Percentiles rank a stretch among this genome's conserved stretches.
phyloP scores from a whole-genome alignment of 2,888 invertebrate species.

The Tinea semifulvella region DNA sequence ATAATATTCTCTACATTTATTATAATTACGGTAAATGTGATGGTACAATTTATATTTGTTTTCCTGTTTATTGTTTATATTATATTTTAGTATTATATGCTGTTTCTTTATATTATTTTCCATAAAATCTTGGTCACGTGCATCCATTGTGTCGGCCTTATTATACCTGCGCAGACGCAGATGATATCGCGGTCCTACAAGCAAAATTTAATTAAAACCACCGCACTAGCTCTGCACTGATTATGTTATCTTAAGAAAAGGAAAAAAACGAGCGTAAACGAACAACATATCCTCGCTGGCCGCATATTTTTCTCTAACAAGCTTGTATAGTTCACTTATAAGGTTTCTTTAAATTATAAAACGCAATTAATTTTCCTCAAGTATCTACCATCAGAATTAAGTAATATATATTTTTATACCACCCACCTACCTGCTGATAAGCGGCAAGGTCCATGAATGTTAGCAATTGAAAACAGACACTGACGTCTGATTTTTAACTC shows the following conservation, averaged over 20 bases:
- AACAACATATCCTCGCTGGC: too few relatives aligned
- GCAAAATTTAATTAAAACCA: conserved; percentile 20
- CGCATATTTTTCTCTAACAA: too few relatives aligned
- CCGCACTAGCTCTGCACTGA: conserved; percentile 13
- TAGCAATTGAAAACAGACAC: too few relatives aligned
- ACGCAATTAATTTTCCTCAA: too few relatives aligned
- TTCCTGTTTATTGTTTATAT: background rate
- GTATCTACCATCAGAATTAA: too few relatives aligned
- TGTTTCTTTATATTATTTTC: background rate
- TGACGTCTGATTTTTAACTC: too few relatives aligned
- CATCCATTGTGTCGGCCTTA: conserved; percentile 2
- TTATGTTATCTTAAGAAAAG: conserved; percentile 19
- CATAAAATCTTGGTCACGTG: background rate
- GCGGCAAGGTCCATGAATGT: too few relatives aligned
- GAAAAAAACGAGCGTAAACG: background rate
- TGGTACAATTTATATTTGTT: background rate
- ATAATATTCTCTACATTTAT: background rate
- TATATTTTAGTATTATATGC: background rate
- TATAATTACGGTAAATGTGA: background rate
- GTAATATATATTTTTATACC: too few relatives aligned
- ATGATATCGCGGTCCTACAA: conserved; percentile 12
- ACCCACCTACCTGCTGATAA: too few relatives aligned
- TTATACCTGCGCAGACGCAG: conserved; percentile 2
- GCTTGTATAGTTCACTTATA: too few relatives aligned
- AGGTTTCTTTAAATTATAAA: too few relatives aligned